Evolutionary conservation across 2,797 vertebrate genomes (phyloP), one percentile per base, ranked within the genome.

Genomic region (Epinephelus malabaricus): DNA sequence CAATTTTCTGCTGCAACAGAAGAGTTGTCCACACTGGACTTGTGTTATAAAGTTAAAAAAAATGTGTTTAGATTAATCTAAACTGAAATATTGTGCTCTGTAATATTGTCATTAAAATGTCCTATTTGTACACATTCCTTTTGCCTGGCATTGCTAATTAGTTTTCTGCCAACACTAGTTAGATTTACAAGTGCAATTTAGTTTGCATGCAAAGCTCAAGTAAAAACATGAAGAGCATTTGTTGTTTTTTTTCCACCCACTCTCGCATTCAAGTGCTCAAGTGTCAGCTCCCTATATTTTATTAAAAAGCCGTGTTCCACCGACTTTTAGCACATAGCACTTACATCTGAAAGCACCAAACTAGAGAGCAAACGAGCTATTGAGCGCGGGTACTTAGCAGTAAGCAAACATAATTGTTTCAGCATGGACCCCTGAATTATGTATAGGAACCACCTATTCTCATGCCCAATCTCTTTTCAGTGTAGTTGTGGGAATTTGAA

Each of bases 351-450:
- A 92, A 93, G 88, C 88, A 79, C 76, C 83, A 46, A 87, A 83
- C 76, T 79, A 77, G 73, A 88, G 84, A 85, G 87, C 84, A 88
- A 90, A 91, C 60, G 78, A 91, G 89, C 92, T 89, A 74, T 90
- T 92, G 88, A 92, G 90, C 86, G 40, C 21, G 79, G 87, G 89
- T 90, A 86, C 92, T 94, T 89, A 92, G 89, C 79, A 59, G 86
- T 94, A 86, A 92, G 91, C 91, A 92, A 93, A 94, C 94, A 92
- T 91, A 91, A 94, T 92, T 92, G 93, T 93, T 94, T 89, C 88
- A 93, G 90, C 91, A 87, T 90, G 88, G 85, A 88, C 73, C 87
- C 74, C 90, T 94, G 91, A 93, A 95, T 94, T 94, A 95, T 94
- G 90, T 94, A 95, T 94, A 92, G 90, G 87, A 90, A 84, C 86